A percentile compares a stretch with the other conserved stretches of the same genome.
Conservation (phyloP, 2,797 vertebrate species). For the Chlorospingus flavigularis region DNA sequence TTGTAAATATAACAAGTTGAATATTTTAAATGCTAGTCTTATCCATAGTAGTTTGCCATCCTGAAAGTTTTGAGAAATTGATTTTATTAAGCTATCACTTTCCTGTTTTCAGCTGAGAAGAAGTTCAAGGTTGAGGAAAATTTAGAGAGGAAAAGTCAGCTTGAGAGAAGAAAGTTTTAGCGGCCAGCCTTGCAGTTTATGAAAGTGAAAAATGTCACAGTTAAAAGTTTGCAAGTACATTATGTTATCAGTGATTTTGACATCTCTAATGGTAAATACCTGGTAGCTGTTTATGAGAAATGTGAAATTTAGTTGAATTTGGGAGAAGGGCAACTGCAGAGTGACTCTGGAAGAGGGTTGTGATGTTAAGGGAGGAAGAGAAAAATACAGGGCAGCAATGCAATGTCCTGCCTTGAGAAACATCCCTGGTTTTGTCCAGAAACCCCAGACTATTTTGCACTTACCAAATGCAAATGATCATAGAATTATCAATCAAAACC, state of each 20-base stretch:
- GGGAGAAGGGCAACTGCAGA: neutral
- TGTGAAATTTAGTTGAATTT: neutral
- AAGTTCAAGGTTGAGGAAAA: conserved; percentile 14
- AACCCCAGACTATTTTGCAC: neutral
- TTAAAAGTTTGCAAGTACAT: conserved; percentile 1
- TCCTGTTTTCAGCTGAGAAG: conserved; percentile 52
- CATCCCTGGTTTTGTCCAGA: neutral
- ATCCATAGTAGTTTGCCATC: neutral
- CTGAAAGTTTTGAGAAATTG: neutral
- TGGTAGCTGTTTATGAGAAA: neutral
- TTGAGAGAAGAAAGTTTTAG: conserved; percentile 46
- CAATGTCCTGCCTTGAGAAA: neutral
- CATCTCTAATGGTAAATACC: neutral
- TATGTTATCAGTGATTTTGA: neutral
- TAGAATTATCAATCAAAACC: neutral
- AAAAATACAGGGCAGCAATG: neutral
- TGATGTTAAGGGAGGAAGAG: neutral
- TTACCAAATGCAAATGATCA: neutral
- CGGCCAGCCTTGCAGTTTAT: conserved; percentile 23
- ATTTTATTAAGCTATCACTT: conserved; percentile 13
- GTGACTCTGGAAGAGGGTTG: neutral
- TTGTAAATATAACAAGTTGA: neutral
- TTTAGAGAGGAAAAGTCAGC: conserved; percentile 34
- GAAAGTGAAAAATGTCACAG: neutral
- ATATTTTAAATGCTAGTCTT: neutral